phyloP scores from a whole-genome alignment of 2,797 vertebrate genomes.

The Gallinago nigripennis region DNA sequence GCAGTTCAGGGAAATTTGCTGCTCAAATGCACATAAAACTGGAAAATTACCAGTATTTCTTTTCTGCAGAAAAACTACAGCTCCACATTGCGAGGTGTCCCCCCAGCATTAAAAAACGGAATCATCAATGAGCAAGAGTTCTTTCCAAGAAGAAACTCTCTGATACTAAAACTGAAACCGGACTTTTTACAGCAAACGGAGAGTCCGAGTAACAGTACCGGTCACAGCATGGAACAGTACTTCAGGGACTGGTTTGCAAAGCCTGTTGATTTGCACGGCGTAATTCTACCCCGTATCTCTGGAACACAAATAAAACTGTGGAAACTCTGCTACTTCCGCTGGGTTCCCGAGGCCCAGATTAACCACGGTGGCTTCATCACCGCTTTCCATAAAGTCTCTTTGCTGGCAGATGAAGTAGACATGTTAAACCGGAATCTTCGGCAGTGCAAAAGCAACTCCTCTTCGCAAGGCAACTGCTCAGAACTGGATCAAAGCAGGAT shows the following conservation, averaged over 20 bases:
- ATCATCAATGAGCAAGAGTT: slow-evolving; percentile 78
- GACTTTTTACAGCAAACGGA: slow-evolving; percentile 78
- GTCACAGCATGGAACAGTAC: slow-evolving; percentile 79
- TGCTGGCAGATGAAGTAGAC: slow-evolving; percentile 92
- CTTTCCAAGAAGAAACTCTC: slow-evolving; percentile 86
- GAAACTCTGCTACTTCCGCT: slow-evolving; percentile 96
- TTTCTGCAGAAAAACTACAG: slow-evolving; percentile 88
- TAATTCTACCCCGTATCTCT: slow-evolving; percentile 85
- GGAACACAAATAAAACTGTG: slow-evolving; percentile 89
- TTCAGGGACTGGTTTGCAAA: slow-evolving; percentile 88
- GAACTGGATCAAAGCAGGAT: slow-evolving; percentile 82
- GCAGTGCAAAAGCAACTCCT: slow-evolving; percentile 76
- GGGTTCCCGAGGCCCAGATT: slow-evolving; percentile 95
- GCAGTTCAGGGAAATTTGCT: neutral
- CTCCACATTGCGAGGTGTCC: slow-evolving; percentile 84
- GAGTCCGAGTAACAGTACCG: slow-evolving; percentile 67
- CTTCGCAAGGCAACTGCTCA: slow-evolving; percentile 41
- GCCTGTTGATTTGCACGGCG: slow-evolving; percentile 85
- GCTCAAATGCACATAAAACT: neutral
- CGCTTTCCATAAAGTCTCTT: slow-evolving; percentile 86
- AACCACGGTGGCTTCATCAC: slow-evolving; percentile 85
- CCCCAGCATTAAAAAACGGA: slow-evolving; percentile 84
- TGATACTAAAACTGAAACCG: slow-evolving; percentile 81
- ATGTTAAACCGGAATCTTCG: slow-evolving; percentile 84
- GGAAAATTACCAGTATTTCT: neutral